These are phyloP conservation scores for Lacanobia oleracea DNA, from an alignment of 2,888 invertebrate species.

Conservation along the genomic window DNA sequence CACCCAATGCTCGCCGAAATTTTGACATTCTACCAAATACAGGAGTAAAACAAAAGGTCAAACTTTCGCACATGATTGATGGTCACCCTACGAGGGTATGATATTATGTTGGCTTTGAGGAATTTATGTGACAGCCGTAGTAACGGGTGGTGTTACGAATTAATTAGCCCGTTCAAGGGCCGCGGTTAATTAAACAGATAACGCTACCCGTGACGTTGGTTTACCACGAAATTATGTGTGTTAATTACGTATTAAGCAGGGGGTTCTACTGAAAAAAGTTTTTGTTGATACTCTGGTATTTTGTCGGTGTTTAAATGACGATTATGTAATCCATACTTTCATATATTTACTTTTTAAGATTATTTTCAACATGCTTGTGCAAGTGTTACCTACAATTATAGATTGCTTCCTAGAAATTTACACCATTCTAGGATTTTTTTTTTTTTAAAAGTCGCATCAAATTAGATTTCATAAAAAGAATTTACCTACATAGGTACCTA, in stretches of 20 bases:
- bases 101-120: conserved; percentile 81
- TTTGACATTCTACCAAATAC: not conserved
- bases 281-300: not conserved
- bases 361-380: too few relatives aligned
- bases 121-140: conserved; percentile 86
- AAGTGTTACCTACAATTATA: too few relatives aligned
- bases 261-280: conserved; percentile 25
- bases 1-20: too few relatives aligned
- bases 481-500: too few relatives aligned
- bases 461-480: too few relatives aligned
- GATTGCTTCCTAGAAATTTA: too few relatives aligned
- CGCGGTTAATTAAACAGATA: conserved; percentile 83
- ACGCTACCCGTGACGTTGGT: conserved; percentile 68
- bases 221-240: conserved; percentile 63
- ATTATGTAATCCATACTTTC: too few relatives aligned
- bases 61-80: conserved; percentile 36
- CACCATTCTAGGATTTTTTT: too few relatives aligned
- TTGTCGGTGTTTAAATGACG: not conserved
- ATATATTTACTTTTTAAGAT: too few relatives aligned
- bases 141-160: conserved; percentile 82
- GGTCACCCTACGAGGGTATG: conserved; percentile 66
- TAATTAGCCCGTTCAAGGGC: conserved; percentile 82
- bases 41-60: conserved; percentile 7
- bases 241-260: conserved; percentile 47
- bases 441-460: too few relatives aligned